Evolutionary conservation across 2,888 invertebrate genomes (phyloP).

Genomic region (Habroteleia sp.): DNA sequence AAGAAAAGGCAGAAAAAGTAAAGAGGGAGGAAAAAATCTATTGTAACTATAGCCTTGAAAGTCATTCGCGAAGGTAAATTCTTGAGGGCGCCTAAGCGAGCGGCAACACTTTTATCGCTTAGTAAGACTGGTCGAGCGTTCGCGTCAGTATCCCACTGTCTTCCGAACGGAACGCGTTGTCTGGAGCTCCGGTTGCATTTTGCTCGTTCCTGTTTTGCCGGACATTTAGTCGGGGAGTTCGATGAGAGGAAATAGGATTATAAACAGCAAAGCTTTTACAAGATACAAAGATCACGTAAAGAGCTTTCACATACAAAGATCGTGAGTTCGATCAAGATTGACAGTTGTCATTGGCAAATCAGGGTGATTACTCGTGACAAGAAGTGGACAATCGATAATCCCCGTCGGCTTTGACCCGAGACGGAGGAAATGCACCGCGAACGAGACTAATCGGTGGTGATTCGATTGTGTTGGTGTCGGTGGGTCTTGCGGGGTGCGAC

Average conservation of each 20-base stretch:
- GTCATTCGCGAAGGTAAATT: conserved; percentile 35
- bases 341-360: too few relatives aligned
- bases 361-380: too few relatives aligned
- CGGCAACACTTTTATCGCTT: conserved; percentile 50
- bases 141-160: conserved; percentile 59
- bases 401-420: background rate
- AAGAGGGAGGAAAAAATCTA: conserved; percentile 12
- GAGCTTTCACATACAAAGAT: too few relatives aligned
- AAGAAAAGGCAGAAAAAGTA: too few relatives aligned
- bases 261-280: too few relatives aligned
- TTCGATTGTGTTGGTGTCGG: background rate
- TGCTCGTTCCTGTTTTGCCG: background rate
- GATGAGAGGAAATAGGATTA: too few relatives aligned
- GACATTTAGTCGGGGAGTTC: too few relatives aligned
- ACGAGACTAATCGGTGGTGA: background rate
- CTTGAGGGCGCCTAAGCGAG: conserved; percentile 52
- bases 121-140: conserved; percentile 39
- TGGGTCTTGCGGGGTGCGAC: background rate
- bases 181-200: conserved; percentile 23
- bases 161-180: conserved; percentile 48
- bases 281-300: too few relatives aligned
- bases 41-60: conserved; percentile 26
- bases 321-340: too few relatives aligned
- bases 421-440: background rate
- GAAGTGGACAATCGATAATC: background rate